These are phyloP conservation scores for Pollimyrus isidori DNA, from an alignment of 2,113 vertebrate genomes.

Conservation along the genomic window DNA sequence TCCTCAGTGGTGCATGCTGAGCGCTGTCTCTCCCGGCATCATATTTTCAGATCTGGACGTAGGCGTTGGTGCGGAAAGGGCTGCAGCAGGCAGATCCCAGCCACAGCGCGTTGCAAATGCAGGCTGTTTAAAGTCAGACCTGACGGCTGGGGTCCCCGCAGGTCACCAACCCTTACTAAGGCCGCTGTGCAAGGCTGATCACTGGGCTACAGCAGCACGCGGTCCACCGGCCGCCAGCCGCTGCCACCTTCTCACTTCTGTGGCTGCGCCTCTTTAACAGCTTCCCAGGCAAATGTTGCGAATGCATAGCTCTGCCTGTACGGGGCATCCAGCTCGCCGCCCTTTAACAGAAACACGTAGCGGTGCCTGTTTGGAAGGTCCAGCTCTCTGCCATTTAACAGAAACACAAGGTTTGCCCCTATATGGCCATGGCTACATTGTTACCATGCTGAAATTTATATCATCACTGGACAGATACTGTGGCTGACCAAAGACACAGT, in stretches of 20 bases:
- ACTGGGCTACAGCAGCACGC: neutral
- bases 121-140: conserved; percentile 6
- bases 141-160: neutral
- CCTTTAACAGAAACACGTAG: neutral
- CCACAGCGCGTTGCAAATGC: neutral
- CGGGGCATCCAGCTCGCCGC: neutral
- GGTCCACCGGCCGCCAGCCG: neutral
- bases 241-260: neutral
- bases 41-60: neutral
- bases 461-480: no score
- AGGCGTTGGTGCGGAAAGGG: neutral
- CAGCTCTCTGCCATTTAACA: neutral
- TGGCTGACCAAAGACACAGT: neutral
- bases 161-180: neutral
- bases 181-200: neutral
- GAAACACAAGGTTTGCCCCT: no score
- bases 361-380: neutral
- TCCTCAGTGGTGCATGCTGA: neutral
- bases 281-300: neutral
- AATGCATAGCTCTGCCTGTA: neutral
- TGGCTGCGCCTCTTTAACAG: neutral
- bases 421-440: no score
- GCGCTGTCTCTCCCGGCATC: neutral
- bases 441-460: no score
- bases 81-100: neutral